Conservation (phyloP, 2,888 invertebrate genomes). For the Trachelus stipa region DNA sequence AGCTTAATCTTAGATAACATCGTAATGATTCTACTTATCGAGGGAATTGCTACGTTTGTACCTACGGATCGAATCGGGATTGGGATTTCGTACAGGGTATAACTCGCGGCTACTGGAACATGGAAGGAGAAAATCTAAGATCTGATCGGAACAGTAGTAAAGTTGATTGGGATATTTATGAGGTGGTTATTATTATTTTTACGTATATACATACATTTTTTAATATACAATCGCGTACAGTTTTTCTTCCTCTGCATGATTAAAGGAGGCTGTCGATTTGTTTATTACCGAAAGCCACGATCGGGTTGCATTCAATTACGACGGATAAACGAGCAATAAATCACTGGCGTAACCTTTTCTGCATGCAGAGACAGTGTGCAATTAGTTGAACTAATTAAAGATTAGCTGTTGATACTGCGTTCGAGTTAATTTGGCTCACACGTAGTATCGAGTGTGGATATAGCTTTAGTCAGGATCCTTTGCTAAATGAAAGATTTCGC, state of each 20-base stretch:
- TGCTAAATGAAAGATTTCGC: slow-evolving; percentile 5
- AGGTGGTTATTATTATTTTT: neutral
- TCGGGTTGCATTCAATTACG: slow-evolving; percentile 57
- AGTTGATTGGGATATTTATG: neutral
- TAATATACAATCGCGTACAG: neutral
- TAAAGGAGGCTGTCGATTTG: neutral
- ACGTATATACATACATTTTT: neutral
- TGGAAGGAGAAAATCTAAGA: neutral
- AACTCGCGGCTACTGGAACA: neutral
- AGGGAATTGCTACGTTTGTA: neutral
- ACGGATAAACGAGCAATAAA: slow-evolving; percentile 48
- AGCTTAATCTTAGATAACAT: neutral
- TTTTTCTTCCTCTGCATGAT: neutral
- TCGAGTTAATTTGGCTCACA: slow-evolving; percentile 55
- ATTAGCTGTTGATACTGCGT: slow-evolving; percentile 56
- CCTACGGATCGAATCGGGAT: neutral
- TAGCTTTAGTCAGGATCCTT: slow-evolving; percentile 12
- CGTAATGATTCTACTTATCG: neutral
- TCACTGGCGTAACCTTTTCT: slow-evolving; percentile 57
- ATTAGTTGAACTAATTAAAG: slow-evolving; percentile 60
- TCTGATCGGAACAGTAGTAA: neutral
- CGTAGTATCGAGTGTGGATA: slow-evolving; percentile 24
- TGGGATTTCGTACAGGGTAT: neutral
- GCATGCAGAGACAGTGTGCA: slow-evolving; percentile 48
- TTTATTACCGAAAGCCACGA: neutral